Conservation (phyloP, 2,797 vertebrate species). For the Chelon auratus region DNA sequence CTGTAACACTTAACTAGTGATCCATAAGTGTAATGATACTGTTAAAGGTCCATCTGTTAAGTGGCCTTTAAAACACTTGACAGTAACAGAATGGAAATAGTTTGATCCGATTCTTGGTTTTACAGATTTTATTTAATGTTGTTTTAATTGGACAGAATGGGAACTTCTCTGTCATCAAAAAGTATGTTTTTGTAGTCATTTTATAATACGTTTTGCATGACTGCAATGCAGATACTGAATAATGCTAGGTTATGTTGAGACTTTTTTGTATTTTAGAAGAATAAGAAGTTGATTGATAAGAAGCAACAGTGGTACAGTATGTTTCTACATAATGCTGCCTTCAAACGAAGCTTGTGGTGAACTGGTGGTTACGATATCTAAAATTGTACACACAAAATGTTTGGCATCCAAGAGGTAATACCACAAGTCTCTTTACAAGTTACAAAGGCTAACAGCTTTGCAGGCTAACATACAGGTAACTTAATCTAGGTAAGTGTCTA, state of each 20-base stretch:
- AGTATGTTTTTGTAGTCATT: background rate
- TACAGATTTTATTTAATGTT: conserved; percentile 13
- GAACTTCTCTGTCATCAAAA: background rate
- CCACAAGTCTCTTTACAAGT: too few species aligned
- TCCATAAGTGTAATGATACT: conserved; percentile 69
- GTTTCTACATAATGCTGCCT: too few species aligned
- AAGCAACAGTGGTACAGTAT: too few species aligned
- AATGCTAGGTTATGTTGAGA: background rate
- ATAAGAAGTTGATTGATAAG: too few species aligned
- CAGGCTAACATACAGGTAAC: too few species aligned
- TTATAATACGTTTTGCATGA: conserved; percentile 4
- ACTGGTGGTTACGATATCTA: too few species aligned
- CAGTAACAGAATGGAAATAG: conserved; percentile 52
- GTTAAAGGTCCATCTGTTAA: conserved; percentile 61
- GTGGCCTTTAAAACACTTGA: conserved; percentile 66
- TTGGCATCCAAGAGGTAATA: too few species aligned
- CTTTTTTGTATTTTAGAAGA: too few species aligned
- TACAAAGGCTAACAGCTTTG: too few species aligned
- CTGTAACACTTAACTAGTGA: conserved; percentile 73
- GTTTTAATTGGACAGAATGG: conserved; percentile 18
- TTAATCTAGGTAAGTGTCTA: too few species aligned
- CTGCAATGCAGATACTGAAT: conserved; percentile 7
- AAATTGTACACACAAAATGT: too few species aligned
- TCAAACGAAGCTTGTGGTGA: too few species aligned
- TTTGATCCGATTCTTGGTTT: conserved; percentile 39